A percentile compares a stretch with the other conserved stretches of the same genome.
Evolutionary conservation across 2,797 vertebrate species (phyloP).

Genomic region (Dendrocincla tyrannina): DNA sequence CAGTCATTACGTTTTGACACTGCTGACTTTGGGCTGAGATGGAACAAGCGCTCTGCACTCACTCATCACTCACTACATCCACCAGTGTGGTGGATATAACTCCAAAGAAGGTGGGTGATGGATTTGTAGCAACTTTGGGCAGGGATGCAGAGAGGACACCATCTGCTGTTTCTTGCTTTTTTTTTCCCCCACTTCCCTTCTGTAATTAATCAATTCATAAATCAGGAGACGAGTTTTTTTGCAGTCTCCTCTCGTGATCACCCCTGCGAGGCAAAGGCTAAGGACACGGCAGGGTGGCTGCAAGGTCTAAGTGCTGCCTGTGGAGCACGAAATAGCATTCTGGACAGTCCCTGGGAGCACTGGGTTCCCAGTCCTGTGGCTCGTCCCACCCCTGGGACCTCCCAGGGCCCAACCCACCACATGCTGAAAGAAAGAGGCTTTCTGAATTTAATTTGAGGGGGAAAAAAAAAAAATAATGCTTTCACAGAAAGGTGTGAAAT

Average conservation of each 20-base stretch:
- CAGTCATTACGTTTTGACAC: neutral
- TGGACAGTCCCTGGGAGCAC: neutral
- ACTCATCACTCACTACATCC: neutral
- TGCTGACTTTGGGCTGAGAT: neutral
- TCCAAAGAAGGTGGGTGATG: neutral
- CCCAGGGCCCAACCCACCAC: neutral
- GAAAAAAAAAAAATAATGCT: neutral
- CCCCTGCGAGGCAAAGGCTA: neutral
- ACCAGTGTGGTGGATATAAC: neutral
- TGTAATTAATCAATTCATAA: neutral
- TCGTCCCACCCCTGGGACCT: neutral
- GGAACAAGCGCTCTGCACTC: neutral
- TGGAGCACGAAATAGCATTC: neutral
- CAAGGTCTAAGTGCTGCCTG: neutral
- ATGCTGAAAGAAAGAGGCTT: neutral
- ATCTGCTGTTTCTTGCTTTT: constrained; percentile 5
- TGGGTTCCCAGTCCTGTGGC: neutral
- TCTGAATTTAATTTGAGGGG: neutral
- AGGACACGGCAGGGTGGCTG: neutral
- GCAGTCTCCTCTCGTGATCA: neutral
- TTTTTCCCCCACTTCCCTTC: neutral
- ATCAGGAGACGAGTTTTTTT: neutral
- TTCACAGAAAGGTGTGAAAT: neutral
- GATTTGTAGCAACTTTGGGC: constrained; percentile 15
- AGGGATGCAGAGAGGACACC: constrained; percentile 22